Evolutionary conservation across 1,140 invertebrate species (phyloP), one percentile per base, ranked within the genome.

Genomic region (Calephelis nemesis): DNA sequence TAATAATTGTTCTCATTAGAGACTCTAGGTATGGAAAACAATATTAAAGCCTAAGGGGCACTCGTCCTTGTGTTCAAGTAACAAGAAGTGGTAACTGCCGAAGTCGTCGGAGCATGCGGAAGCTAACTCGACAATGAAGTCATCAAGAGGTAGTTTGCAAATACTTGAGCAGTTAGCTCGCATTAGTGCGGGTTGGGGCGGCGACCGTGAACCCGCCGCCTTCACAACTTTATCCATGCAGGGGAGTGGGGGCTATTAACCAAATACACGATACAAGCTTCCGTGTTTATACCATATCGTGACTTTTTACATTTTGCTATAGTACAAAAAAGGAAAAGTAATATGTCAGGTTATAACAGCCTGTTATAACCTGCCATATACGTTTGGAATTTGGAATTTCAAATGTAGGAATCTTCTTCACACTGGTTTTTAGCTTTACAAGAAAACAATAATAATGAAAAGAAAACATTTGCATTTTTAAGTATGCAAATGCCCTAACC

Each of bases 151-250:
- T 77, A 85, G 78, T 85, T 83, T 75, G 79, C 76, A 74, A 81
- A 84, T 85, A 83, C 77, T 85, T 83, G 77, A 78, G 74, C 77
- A 81, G 82, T 85, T 83, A 75, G 75, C 73, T 77, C 72, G 70
- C 69, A 76, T 77, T 76, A 76, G 70, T 62, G 19, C 52, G 69
- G 69, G 66, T 68, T 63, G 66, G 63, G 60, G 62, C 65, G 63
- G 30, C 48, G 60, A 71, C 65, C 63, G 69, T 67, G 67, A 60
- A 66, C 48, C 47, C 65, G 30, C 5, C 64, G 67, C 49, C 68
- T 72, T 66, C 42, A 63, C 62, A 74, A 74, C 70, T 74, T 74
- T 54, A 62, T 10, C 70, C 65, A 39, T 48, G 62, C 47, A n/a
- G 42, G 2, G 42, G 7, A 45, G 0, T 45, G 63, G 63, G 63